Conservation (phyloP, 2,797 vertebrate genomes). For the Sebastes vulpes region DNA sequence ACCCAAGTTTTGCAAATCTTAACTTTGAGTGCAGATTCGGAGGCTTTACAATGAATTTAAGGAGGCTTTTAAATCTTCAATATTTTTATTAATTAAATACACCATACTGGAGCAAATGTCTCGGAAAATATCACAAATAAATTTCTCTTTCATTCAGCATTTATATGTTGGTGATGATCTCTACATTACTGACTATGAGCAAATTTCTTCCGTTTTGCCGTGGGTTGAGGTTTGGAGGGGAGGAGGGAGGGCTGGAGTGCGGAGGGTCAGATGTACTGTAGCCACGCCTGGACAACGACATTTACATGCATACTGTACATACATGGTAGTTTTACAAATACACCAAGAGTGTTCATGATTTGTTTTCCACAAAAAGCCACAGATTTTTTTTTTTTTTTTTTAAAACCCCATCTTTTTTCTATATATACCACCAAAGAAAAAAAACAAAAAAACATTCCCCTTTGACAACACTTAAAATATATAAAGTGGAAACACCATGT, state of each 20-base stretch:
- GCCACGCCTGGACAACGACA: constrained; percentile 97
- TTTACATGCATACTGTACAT: constrained; percentile 99
- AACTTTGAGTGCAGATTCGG: background rate
- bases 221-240: constrained; percentile 70
- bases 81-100: constrained; percentile 99
- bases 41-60: constrained; percentile 51
- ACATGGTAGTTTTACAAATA: constrained; percentile 99
- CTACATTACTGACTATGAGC: constrained; percentile 95
- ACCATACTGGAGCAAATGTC: constrained; percentile 99
- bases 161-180: constrained; percentile 96
- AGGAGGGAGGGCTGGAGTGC: constrained; percentile 27
- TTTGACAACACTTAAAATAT: constrained; percentile 98
- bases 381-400: constrained; percentile 83
- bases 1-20: background rate
- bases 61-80: constrained; percentile 88
- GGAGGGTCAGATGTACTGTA: constrained; percentile 85
- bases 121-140: constrained; percentile 99
- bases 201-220: constrained; percentile 85
- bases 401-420: constrained; percentile 62
- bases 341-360: constrained; percentile 97
- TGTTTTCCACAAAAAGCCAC: constrained; percentile 95
- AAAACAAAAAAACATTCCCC: constrained; percentile 89
- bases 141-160: constrained; percentile 99
- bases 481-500: constrained; percentile 97
- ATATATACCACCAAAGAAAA: constrained; percentile 84